phyloP scores from a whole-genome alignment of 2,888 invertebrate genomes.

The Aleiodes testaceus region DNA sequence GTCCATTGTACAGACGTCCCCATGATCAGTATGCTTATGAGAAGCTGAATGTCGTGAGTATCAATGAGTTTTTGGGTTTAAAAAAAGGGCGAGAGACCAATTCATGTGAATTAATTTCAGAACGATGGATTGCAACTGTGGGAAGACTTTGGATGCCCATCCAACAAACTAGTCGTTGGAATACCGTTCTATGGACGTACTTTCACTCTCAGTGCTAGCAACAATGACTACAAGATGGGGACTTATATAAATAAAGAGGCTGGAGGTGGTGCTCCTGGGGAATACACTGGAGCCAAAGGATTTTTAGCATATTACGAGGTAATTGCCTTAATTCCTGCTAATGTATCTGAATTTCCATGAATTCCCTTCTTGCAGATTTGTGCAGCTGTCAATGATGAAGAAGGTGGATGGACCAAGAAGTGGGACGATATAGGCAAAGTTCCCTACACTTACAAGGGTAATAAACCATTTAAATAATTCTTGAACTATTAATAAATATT shows the following conservation, averaged over 20 bases:
- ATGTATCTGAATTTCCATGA: not conserved
- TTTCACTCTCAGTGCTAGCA: conserved; percentile 86
- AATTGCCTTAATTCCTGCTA: conserved; percentile 43
- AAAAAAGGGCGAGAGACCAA: not conserved
- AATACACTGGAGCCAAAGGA: conserved; percentile 89
- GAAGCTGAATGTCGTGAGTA: conserved; percentile 89
- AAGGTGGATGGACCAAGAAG: conserved; percentile 85
- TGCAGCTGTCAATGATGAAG: conserved; percentile 80
- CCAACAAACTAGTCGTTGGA: conserved; percentile 90
- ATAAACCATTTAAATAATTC: conserved; percentile 34
- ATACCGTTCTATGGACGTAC: conserved; percentile 92
- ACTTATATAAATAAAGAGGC: conserved; percentile 94
- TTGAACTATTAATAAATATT: too few species aligned
- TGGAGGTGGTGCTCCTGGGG: conserved; percentile 89
- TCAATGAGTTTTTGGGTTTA: not conserved
- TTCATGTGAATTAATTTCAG: conserved; percentile 73
- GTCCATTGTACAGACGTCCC: conserved; percentile 88
- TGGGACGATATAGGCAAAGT: conserved; percentile 89
- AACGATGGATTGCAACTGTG: conserved; percentile 90
- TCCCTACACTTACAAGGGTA: conserved; percentile 89
- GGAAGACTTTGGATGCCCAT: conserved; percentile 91
- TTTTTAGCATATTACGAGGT: conserved; percentile 92
- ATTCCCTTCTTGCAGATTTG: conserved; percentile 79
- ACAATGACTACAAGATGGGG: conserved; percentile 87
- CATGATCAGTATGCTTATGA: conserved; percentile 93